Percentiles rank a stretch among this genome's conserved stretches.
phyloP scores from a whole-genome alignment of 2,888 invertebrate species.

The Plagiodera versicolora region DNA sequence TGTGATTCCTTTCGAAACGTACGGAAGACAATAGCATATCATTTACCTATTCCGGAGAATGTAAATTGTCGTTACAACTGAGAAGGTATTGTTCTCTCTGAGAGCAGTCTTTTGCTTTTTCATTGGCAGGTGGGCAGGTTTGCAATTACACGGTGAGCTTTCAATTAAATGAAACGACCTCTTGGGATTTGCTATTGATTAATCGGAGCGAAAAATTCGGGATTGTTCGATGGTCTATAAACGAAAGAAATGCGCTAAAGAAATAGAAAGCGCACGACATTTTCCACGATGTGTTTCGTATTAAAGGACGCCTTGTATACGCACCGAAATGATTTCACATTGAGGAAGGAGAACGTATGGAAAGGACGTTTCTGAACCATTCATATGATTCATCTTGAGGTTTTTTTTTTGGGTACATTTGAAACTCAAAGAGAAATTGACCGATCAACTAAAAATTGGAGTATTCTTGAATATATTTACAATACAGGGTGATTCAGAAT shows the following conservation, averaged over 20 bases:
- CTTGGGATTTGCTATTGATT: background rate
- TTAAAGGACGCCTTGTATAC: too few species aligned
- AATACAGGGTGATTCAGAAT: too few species aligned
- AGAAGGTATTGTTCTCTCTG: slow-evolving; percentile 11
- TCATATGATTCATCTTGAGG: too few species aligned
- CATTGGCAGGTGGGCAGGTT: slow-evolving; percentile 9
- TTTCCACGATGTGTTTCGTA: background rate
- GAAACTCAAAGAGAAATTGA: too few species aligned
- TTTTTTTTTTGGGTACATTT: too few species aligned
- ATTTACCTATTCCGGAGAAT: background rate
- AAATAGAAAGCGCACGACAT: background rate
- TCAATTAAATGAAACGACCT: slow-evolving; percentile 7
- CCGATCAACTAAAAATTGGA: too few species aligned
- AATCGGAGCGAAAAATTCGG: slow-evolving; percentile 11
- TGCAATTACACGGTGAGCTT: slow-evolving; percentile 11
- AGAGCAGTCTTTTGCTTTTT: background rate
- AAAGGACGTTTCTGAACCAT: too few species aligned
- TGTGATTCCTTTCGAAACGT: background rate
- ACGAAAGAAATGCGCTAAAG: background rate
- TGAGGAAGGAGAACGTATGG: too few species aligned
- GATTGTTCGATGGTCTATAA: background rate
- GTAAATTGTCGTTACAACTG: background rate
- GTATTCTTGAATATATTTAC: too few species aligned
- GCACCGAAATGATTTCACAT: too few species aligned
- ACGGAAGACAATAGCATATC: slow-evolving; percentile 3